These are phyloP conservation scores for Gryllus longicercus DNA, from an alignment of 2,888 invertebrate genomes.

Conservation along the genomic window DNA sequence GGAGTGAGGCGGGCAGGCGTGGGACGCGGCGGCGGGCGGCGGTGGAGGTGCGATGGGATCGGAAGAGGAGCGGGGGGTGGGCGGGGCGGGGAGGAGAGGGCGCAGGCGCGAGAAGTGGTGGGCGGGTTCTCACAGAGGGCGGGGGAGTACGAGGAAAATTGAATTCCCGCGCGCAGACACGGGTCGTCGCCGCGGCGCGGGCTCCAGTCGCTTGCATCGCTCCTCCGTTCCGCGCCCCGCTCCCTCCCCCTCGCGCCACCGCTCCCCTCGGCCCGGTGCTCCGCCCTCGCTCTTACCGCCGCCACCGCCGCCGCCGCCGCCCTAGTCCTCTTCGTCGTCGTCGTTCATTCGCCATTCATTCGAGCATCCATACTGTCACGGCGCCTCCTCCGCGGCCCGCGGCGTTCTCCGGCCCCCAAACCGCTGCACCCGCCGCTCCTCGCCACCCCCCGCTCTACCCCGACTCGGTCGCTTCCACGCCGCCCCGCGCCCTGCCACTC, in stretches of 20 bases:
- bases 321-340: not conserved
- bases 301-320: not conserved
- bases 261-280: too few relatives aligned
- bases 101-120: not conserved
- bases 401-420: not conserved
- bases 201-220: too few relatives aligned
- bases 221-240: too few relatives aligned
- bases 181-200: not conserved
- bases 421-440: too few relatives aligned
- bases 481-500: too few relatives aligned
- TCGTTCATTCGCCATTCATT: constrained; percentile 17
- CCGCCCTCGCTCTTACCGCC: too few relatives aligned
- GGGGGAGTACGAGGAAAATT: not conserved
- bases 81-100: not conserved
- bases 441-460: too few relatives aligned
- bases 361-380: not conserved
- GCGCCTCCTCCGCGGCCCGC: not conserved
- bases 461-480: too few relatives aligned
- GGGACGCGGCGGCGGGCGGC: not conserved
- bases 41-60: not conserved
- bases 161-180: not conserved
- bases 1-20: not conserved
- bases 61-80: not conserved
- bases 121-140: not conserved
- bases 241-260: too few relatives aligned